Base-by-base conservation (phyloP, 2,888 invertebrate species). In the Chloroclysta siterata region DNA sequence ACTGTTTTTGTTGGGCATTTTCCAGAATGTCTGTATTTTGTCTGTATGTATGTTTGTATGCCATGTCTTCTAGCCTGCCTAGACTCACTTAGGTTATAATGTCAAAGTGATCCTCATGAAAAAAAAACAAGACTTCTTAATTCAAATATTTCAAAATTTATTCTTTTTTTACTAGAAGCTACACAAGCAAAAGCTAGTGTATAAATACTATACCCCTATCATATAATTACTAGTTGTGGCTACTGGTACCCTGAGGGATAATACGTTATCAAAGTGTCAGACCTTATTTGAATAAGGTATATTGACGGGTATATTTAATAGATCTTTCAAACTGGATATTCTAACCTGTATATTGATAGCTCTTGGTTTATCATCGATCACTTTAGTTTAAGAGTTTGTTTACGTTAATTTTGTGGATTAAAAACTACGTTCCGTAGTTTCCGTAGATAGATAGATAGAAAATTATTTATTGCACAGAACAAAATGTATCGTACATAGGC, bases 301-400 rank as follows among this genome's bases (percentile, higher is more conserved):
- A 72, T 74, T 73, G 75, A 75, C 72, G 70, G 70, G 72, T 75
- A 53, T 56, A 63, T 69, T 58, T 63, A 60, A 61, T 57, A 52
- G 60, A 69, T 65, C 68, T 60, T 65, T 70, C 54, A 58, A 53
- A 60, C 60, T 59, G 61, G 61, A 47, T 36, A 39, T 14, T 7
- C 11, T 66, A 57, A 65, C 56, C 54, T 46, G 28, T 36, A 53
- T 61, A 62, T 57, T 61, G 57, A 56, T 62, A 50, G 33, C 56
- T 60, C 44, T 60, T 53, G 64, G 53, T 51, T 44, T 53, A 36
- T 61, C 13, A 68, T 68, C 56, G 60, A 62, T 63, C 63, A 65
- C 17, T 51, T 15, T 52, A 44, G 55, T 63, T 60, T 66, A 63
- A 57, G 46, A 52, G 28, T 17, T 53, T 22, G 53, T 47, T 53